Evolutionary conservation across 2,888 invertebrate genomes (phyloP).

Genomic region (Tridacna gigas): DNA sequence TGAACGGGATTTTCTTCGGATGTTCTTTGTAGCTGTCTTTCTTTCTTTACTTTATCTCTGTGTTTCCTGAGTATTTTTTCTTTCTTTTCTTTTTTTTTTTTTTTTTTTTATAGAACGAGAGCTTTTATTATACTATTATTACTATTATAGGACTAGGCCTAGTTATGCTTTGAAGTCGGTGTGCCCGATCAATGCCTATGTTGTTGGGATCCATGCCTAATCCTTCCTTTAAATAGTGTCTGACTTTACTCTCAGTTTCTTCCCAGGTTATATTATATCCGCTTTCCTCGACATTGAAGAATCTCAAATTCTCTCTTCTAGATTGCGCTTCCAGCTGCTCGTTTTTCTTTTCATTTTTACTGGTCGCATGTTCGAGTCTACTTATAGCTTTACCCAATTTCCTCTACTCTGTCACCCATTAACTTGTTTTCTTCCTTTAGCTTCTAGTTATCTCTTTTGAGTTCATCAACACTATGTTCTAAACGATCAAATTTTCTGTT

Average conservation of each 20-base stretch:
- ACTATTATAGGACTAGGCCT: neutral
- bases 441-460: neutral
- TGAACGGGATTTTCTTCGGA: too few relatives aligned
- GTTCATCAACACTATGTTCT: neutral
- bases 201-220: slow-evolving; percentile 5
- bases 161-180: neutral
- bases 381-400: neutral
- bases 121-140: too few relatives aligned
- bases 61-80: neutral
- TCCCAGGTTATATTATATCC: neutral
- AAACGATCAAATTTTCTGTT: neutral
- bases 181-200: slow-evolving; percentile 3
- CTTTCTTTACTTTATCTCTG: neutral
- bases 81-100: too few relatives aligned
- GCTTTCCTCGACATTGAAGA: neutral
- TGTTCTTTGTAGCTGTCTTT: too few relatives aligned
- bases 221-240: neutral
- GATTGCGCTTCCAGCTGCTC: neutral
- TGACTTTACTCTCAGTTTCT: neutral
- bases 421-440: neutral
- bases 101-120: neutral
- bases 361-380: neutral
- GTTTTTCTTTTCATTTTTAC: neutral
- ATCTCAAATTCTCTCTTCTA: neutral
- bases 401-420: neutral